Conservation (phyloP, 2,797 vertebrate species). For the Fratercula arctica region DNA sequence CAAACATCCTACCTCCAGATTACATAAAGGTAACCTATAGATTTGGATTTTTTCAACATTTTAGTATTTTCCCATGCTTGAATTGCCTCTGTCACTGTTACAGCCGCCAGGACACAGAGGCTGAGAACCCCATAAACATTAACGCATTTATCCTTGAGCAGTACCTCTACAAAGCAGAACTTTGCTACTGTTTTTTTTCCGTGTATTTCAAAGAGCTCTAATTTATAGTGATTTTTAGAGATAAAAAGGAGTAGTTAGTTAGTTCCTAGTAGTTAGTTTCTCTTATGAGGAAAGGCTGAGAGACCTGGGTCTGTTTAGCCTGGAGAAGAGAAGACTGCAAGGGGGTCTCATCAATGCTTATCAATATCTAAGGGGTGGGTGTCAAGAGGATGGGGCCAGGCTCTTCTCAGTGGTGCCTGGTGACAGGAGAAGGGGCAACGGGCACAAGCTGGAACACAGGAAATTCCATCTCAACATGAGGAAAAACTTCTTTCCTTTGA, state of each 20-base stretch:
- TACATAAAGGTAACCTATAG: not conserved
- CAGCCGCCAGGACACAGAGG: not conserved
- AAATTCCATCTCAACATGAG: not conserved
- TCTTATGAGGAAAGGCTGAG: not conserved
- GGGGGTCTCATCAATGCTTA: not conserved
- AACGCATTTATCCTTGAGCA: not conserved
- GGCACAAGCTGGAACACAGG: not conserved
- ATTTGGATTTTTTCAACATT: not conserved
- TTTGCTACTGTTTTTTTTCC: not conserved
- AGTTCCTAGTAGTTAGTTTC: not conserved
- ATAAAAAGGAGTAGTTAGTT: not conserved
- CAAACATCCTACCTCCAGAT: not conserved
- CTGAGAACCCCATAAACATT: not conserved
- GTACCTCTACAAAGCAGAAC: not conserved
- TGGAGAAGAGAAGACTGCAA: not conserved
- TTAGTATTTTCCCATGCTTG: not conserved
- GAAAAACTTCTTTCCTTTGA: not conserved
- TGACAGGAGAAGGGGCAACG: not conserved
- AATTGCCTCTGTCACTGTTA: not conserved
- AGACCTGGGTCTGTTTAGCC: not conserved
- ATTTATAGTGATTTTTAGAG: not conserved
- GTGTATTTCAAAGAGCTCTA: not conserved
- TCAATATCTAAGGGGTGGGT: not conserved
- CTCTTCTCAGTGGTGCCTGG: not conserved
- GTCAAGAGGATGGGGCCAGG: not conserved